Percentiles rank a stretch among this genome's conserved stretches.
phyloP scores from a whole-genome alignment of 2,888 invertebrate species.

The Drosophila monieri region DNA sequence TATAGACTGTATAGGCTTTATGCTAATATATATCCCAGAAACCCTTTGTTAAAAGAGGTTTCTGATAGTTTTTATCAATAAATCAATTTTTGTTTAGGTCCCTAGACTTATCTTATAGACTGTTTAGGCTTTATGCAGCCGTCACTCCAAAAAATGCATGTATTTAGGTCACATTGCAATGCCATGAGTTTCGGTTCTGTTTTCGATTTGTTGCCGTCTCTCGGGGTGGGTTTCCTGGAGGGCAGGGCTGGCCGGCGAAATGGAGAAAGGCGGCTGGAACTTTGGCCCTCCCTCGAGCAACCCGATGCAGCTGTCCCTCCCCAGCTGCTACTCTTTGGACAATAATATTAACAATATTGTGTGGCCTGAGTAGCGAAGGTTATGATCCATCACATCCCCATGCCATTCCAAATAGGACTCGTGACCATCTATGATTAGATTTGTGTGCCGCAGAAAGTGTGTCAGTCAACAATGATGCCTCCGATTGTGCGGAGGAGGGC shows the following conservation, averaged over 20 bases:
- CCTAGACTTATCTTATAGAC: too few species aligned
- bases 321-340: not conserved
- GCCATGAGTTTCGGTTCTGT: constrained; percentile 5
- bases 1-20: too few species aligned
- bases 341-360: not conserved
- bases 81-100: too few species aligned
- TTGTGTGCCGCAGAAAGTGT: constrained; percentile 40
- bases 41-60: not conserved
- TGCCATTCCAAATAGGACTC: not conserved
- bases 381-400: not conserved
- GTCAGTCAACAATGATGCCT: constrained; percentile 41
- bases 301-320: constrained; percentile 11
- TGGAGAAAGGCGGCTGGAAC: constrained; percentile 19
- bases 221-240: constrained; percentile 21
- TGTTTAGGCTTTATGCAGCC: too few species aligned
- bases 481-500: constrained; percentile 27
- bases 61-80: not conserved
- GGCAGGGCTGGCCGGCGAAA: constrained; percentile 1
- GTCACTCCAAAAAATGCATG: too few species aligned
- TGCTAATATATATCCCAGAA: not conserved
- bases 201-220: not conserved
- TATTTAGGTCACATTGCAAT: constrained; percentile 44
- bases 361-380: not conserved
- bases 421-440: constrained; percentile 33
- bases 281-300: not conserved